A percentile compares a stretch with the other conserved stretches of the same genome.
Conservation (phyloP, 2,888 invertebrate genomes). For the Drosophila fulvimacula region DNA sequence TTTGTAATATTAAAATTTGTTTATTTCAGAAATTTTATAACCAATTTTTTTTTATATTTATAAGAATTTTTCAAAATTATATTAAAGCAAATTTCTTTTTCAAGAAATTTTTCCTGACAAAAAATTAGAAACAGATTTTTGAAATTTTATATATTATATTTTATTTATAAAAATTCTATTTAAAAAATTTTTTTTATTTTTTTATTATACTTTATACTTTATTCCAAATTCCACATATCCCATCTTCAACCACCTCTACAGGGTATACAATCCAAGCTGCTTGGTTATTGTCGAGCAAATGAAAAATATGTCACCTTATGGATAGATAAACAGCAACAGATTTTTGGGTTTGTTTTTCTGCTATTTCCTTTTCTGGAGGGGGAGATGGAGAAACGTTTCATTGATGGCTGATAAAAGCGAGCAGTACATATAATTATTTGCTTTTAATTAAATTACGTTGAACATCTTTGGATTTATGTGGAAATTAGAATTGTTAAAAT, state of each 20-base stretch:
- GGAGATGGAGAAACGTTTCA: background rate
- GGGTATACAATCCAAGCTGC: conserved; percentile 23
- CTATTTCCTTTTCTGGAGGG: background rate
- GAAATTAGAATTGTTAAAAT: conserved; percentile 77
- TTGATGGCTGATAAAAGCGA: conserved; percentile 32
- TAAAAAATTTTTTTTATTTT: too few species aligned
- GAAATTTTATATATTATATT: too few species aligned
- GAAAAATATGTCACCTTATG: conserved; percentile 52
- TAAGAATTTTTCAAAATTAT: too few species aligned
- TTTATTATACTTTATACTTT: too few species aligned
- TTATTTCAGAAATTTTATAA: too few species aligned
- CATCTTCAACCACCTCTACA: background rate
- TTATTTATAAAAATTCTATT: too few species aligned
- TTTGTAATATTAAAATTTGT: too few species aligned
- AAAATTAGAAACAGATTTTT: too few species aligned
- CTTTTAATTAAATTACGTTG: conserved; percentile 71
- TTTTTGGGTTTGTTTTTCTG: background rate
- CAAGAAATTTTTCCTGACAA: too few species aligned
- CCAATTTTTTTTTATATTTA: too few species aligned
- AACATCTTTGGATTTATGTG: conserved; percentile 59
- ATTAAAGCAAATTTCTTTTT: too few species aligned
- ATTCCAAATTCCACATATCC: background rate
- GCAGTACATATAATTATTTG: conserved; percentile 61
- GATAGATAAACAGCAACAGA: conserved; percentile 30
- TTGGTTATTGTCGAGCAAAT: conserved; percentile 39